Evolutionary conservation across 2,113 vertebrate species (phyloP).

Genomic region (Coptodon bakossiorum): DNA sequence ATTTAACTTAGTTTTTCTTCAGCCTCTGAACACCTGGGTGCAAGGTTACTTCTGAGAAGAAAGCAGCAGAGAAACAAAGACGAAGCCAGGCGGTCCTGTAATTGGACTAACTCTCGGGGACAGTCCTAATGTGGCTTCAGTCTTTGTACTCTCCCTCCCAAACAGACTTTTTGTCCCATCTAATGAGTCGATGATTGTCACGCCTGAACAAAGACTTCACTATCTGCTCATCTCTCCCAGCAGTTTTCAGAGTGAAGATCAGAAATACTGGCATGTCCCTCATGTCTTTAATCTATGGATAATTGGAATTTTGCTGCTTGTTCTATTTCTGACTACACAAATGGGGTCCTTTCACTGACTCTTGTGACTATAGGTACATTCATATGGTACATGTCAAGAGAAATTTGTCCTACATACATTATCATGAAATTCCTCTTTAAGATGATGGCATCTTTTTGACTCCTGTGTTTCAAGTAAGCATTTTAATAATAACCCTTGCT

Average conservation of each 20-base stretch:
- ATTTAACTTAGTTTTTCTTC: conserved; percentile 66
- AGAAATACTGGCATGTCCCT: conserved; percentile 11
- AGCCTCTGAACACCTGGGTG: conserved; percentile 57
- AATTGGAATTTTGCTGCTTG: conserved; percentile 29
- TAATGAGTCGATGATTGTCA: conserved; percentile 29
- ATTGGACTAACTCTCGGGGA: conserved; percentile 38
- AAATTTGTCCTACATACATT: conserved; percentile 4
- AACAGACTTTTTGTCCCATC: not conserved
- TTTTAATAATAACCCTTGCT: not conserved
- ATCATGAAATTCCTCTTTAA: not conserved
- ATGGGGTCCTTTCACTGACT: conserved; percentile 27
- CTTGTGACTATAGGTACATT: conserved; percentile 1
- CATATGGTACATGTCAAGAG: not conserved
- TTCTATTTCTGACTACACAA: conserved; percentile 33
- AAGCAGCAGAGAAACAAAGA: not conserved
- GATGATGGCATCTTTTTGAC: not conserved
- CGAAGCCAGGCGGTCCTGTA: conserved; percentile 34
- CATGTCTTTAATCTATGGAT: conserved; percentile 25
- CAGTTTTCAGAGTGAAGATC: conserved; percentile 24
- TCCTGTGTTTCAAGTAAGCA: conserved; percentile 6
- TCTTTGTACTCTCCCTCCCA: not conserved
- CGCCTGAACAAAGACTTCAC: conserved; percentile 21
- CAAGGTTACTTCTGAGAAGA: conserved; percentile 33
- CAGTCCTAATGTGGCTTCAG: conserved; percentile 16
- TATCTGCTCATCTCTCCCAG: conserved; percentile 1